phyloP scores from a whole-genome alignment of 2,888 invertebrate genomes.

The Uropetala carovei region DNA sequence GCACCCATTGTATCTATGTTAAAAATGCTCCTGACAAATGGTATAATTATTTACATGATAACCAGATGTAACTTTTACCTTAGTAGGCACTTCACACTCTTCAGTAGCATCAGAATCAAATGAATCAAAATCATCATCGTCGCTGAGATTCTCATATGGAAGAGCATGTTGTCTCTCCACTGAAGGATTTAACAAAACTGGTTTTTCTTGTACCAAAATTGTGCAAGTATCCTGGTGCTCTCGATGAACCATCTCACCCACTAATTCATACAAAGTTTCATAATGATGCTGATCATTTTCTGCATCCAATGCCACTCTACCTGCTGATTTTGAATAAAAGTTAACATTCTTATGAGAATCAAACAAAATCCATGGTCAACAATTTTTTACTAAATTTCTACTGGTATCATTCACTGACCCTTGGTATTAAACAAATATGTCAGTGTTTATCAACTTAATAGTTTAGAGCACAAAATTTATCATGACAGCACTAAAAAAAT shows the following conservation, averaged over 20 bases:
- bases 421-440: too few species aligned
- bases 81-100: conserved; percentile 65
- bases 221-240: background rate
- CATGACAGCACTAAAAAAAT: too few species aligned
- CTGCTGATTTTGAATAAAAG: conserved; percentile 74
- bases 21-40: too few species aligned
- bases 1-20: too few species aligned
- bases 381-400: too few species aligned
- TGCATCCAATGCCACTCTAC: conserved; percentile 76
- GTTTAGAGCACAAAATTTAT: too few species aligned
- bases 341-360: too few species aligned
- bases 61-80: conserved; percentile 64
- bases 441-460: background rate
- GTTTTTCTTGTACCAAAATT: background rate
- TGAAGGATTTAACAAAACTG: background rate
- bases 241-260: conserved; percentile 50
- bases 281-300: conserved; percentile 84
- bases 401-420: too few species aligned
- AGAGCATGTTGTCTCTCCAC: conserved; percentile 43
- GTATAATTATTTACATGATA: too few species aligned
- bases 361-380: too few species aligned
- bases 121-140: conserved; percentile 81
- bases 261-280: conserved; percentile 79
- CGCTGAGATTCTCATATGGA: conserved; percentile 70
- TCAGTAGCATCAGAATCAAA: conserved; percentile 80